A percentile compares a stretch with the other conserved stretches of the same genome.
phyloP scores from a whole-genome alignment of 2,113 vertebrate genomes.

The Suricata suricatta region DNA sequence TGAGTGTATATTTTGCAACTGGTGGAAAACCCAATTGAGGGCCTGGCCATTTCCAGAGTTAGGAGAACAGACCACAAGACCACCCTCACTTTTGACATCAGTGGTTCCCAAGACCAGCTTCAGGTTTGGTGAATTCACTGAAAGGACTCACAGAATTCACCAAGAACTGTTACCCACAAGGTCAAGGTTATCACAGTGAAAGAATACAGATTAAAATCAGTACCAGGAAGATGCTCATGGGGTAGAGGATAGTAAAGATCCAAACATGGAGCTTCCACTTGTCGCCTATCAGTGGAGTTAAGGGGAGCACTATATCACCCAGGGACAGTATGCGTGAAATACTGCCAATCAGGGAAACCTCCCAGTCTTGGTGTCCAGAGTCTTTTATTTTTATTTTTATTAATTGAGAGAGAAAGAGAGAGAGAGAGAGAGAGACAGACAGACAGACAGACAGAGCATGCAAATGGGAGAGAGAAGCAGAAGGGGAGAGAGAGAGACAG shows the following conservation, averaged over 20 bases:
- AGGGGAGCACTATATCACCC: background rate
- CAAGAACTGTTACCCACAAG: background rate
- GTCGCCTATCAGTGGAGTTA: background rate
- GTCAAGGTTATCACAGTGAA: background rate
- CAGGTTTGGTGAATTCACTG: background rate
- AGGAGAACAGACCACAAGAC: background rate
- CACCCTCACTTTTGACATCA: background rate
- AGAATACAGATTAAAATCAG: background rate
- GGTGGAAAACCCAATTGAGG: background rate
- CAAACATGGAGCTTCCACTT: background rate
- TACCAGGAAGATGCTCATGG: too few species aligned
- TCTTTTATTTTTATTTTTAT: background rate
- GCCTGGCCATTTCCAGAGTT: background rate
- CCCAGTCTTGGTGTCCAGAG: background rate
- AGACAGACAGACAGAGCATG: too few species aligned
- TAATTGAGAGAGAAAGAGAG: too few species aligned
- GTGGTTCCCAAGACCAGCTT: background rate
- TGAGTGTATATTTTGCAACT: background rate
- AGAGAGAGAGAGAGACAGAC: too few species aligned
- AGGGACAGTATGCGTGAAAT: accelerated
- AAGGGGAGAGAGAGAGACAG: too few species aligned
- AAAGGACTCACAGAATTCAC: background rate
- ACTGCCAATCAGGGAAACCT: background rate
- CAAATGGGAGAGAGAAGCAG: too few species aligned
- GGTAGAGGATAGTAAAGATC: background rate